Percentiles rank a stretch among this genome's conserved stretches.
Conservation (phyloP, 2,888 invertebrate genomes). For the Hofmannophila pseudospretella region DNA sequence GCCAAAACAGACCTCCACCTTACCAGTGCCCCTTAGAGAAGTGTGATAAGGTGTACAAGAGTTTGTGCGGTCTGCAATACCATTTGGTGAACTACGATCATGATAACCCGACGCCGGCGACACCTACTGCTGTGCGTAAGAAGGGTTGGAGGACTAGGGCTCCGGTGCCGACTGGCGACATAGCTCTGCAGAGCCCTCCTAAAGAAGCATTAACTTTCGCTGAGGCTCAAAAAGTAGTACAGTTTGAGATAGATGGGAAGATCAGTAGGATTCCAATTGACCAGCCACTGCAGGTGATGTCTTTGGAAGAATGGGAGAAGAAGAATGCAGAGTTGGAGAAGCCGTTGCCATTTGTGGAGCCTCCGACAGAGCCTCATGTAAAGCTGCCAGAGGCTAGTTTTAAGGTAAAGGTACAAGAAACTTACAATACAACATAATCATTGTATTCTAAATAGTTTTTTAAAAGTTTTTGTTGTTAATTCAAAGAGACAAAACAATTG, state of each 20-base stretch:
- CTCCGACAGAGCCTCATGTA: slow-evolving; percentile 62
- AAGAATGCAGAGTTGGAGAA: slow-evolving; percentile 66
- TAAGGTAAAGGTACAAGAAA: no score
- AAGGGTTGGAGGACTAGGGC: slow-evolving; percentile 78
- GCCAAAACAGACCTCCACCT: slow-evolving; percentile 88
- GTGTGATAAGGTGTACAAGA: slow-evolving; percentile 92
- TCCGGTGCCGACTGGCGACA: slow-evolving; percentile 78
- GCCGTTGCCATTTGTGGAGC: slow-evolving; percentile 59
- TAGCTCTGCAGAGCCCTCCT: slow-evolving; percentile 69
- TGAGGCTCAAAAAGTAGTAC: slow-evolving; percentile 90
- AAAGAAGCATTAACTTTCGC: slow-evolving; percentile 88
- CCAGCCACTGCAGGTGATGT: slow-evolving; percentile 83
- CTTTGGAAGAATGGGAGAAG: slow-evolving; percentile 81
- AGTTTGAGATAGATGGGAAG: slow-evolving; percentile 91
- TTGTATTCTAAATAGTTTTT: no score
- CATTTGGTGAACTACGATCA: slow-evolving; percentile 92
- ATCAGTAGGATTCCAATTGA: slow-evolving; percentile 81
- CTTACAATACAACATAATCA: no score
- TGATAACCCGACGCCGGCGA: slow-evolving; percentile 83
- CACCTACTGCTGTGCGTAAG: slow-evolving; percentile 80
- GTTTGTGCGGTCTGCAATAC: slow-evolving; percentile 90
- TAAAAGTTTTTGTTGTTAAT: no score
- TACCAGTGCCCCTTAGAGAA: slow-evolving; percentile 91
- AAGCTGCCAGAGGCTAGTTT: slow-evolving; percentile 69
- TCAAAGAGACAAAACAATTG: no score